These are phyloP conservation scores for Chanos chanos DNA, from an alignment of 2,797 vertebrate species.

Conservation along the genomic window DNA sequence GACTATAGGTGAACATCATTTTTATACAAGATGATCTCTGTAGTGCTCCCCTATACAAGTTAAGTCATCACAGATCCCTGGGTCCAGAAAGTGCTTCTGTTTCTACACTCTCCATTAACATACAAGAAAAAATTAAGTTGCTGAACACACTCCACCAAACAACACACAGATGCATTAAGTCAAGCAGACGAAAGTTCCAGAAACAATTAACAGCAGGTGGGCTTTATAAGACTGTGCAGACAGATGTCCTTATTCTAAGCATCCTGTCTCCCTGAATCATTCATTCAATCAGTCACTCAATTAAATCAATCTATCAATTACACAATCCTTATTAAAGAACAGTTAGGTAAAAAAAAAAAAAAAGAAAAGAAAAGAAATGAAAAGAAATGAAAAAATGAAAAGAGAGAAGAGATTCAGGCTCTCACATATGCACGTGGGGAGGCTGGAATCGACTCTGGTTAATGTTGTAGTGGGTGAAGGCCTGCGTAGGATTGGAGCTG, in stretches of 20 bases:
- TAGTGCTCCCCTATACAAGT: no score
- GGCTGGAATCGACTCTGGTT: slow-evolving; percentile 90
- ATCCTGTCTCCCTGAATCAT: not conserved
- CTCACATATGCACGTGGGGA: slow-evolving; percentile 89
- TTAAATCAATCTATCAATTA: slow-evolving; percentile 20
- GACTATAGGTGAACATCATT: no score
- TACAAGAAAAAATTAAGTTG: no score
- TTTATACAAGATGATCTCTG: no score
- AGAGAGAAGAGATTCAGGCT: slow-evolving; percentile 49
- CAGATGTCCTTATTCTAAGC: slow-evolving; percentile 38
- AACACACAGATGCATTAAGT: no score
- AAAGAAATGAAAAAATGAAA: not conserved
- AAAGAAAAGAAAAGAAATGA: not conserved
- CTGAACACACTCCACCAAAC: no score
- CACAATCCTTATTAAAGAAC: not conserved
- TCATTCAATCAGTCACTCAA: slow-evolving; percentile 38
- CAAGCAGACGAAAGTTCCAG: no score
- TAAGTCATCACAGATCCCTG: no score
- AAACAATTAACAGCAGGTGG: slow-evolving; percentile 28
- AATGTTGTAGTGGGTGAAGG: slow-evolving; percentile 89
- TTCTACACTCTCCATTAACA: no score
- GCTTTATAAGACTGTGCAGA: slow-evolving; percentile 19
- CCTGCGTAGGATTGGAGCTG: slow-evolving; percentile 88
- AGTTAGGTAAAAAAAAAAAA: not conserved
- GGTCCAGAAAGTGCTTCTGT: no score